A percentile compares a stretch with the other conserved stretches of the same genome.
Evolutionary conservation across 2,888 invertebrate genomes (phyloP).

Genomic region (Deilephila porcellus): DNA sequence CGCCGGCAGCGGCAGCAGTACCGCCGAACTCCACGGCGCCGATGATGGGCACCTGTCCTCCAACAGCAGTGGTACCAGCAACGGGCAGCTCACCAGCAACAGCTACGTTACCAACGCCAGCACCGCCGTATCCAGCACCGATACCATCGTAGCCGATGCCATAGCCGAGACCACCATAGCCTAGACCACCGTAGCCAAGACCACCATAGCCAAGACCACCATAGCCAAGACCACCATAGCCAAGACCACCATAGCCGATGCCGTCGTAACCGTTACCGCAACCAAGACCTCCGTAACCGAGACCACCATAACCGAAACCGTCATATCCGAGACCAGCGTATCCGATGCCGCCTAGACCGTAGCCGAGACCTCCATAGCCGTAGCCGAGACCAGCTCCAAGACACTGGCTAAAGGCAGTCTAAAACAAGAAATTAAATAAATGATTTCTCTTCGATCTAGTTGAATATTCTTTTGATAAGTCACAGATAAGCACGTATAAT

Average conservation of each 20-base stretch:
- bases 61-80: constrained; percentile 41
- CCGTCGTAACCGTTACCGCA: constrained; percentile 39
- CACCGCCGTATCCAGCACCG: constrained; percentile 54
- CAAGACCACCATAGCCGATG: constrained; percentile 33
- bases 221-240: constrained; percentile 29
- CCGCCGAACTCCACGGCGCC: constrained; percentile 39
- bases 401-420: constrained; percentile 19
- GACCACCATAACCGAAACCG: constrained; percentile 10
- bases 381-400: not conserved
- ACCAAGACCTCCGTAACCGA: constrained; percentile 31
- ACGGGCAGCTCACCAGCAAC: constrained; percentile 48
- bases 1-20: constrained; percentile 13
- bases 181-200: constrained; percentile 35
- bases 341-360: constrained; percentile 15
- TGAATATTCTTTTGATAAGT: no score
- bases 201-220: constrained; percentile 25
- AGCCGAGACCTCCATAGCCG: constrained; percentile 12
- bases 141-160: constrained; percentile 36
- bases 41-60: constrained; percentile 40
- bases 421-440: not conserved
- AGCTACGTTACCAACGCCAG: constrained; percentile 48
- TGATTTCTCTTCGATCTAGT: not conserved
- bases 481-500: not conserved
- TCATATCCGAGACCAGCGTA: constrained; percentile 23
- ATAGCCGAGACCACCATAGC: not conserved